These are phyloP conservation scores for Pituophis catenifer DNA, from an alignment of 2,113 vertebrate species.

Conservation along the genomic window DNA sequence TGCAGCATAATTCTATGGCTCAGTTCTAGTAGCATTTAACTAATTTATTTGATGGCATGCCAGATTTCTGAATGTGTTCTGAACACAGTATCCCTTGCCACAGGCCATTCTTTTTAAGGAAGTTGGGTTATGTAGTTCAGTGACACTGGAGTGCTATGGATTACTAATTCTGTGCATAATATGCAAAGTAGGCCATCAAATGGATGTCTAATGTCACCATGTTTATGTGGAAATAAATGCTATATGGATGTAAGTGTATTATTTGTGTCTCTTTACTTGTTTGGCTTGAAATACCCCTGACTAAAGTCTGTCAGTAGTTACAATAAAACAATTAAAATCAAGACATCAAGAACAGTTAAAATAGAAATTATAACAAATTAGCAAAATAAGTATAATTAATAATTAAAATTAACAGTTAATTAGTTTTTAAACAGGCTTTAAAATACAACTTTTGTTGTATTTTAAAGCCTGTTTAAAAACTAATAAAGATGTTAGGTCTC, in stretches of 20 bases:
- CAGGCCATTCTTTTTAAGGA: neutral
- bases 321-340: neutral
- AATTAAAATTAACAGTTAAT: neutral
- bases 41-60: neutral
- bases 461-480: neutral
- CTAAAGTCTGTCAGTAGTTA: neutral
- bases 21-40: neutral
- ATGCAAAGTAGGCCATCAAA: neutral
- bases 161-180: neutral
- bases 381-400: neutral
- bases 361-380: neutral
- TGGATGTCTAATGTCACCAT: neutral
- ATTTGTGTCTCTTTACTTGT: neutral
- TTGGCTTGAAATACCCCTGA: neutral
- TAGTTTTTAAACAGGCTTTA: too few species aligned
- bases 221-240: neutral
- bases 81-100: neutral
- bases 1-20: neutral
- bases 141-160: neutral
- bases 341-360: neutral
- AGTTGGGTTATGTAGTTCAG: neutral
- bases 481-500: neutral
- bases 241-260: neutral
- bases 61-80: neutral
- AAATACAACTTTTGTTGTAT: neutral